Evolutionary conservation across 2,888 invertebrate species (phyloP).

Genomic region (Vandiemenella viatica): DNA sequence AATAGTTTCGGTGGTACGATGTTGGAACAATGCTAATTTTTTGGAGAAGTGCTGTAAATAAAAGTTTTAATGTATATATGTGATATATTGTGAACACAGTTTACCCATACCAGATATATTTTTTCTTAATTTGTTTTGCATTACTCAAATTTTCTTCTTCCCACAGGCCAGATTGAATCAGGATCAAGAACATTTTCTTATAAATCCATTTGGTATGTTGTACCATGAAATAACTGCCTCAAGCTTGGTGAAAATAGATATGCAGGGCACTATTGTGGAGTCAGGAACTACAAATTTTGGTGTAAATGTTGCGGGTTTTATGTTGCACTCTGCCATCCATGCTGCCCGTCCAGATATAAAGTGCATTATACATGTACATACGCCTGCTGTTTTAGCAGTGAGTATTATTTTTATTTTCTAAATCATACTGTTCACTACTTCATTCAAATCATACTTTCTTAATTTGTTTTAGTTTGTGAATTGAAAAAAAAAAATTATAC

Average conservation of each 20-base stretch:
- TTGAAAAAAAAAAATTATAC: too few species aligned
- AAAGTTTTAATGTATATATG: too few species aligned
- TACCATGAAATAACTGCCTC: constrained; percentile 94
- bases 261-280: constrained; percentile 64
- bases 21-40: too few species aligned
- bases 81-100: too few species aligned
- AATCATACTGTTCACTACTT: background rate
- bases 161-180: constrained; percentile 78
- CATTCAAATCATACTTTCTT: background rate
- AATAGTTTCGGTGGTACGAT: too few species aligned
- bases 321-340: constrained; percentile 90
- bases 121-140: too few species aligned
- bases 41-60: too few species aligned
- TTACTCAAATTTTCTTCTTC: too few species aligned
- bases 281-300: constrained; percentile 90
- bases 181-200: constrained; percentile 88
- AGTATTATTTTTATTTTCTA: constrained; percentile 22
- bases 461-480: too few species aligned
- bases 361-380: constrained; percentile 89
- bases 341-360: constrained; percentile 86
- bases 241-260: constrained; percentile 78
- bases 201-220: constrained; percentile 87
- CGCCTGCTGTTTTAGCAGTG: constrained; percentile 77
- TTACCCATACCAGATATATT: too few species aligned
- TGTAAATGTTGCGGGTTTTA: constrained; percentile 75